phyloP scores from a whole-genome alignment of 2,888 invertebrate species.

The Pheosia gnoma region DNA sequence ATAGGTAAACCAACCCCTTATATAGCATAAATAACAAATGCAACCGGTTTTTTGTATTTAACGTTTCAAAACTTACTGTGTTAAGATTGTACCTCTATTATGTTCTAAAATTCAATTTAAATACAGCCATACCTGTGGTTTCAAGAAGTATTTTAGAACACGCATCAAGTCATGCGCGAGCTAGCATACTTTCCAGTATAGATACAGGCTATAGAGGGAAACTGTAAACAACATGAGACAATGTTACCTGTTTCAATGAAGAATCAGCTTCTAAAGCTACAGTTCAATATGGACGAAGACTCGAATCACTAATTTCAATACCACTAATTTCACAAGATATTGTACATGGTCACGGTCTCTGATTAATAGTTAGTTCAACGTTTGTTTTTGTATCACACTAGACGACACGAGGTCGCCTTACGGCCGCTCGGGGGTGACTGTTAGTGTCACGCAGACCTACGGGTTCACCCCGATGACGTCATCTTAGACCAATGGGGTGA shows the following conservation, averaged over 20 bases:
- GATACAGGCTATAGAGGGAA: constrained; percentile 45
- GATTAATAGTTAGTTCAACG: constrained; percentile 50
- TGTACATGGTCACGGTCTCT: constrained; percentile 49
- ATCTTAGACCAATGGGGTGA: constrained; percentile 80
- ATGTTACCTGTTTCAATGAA: constrained; percentile 45
- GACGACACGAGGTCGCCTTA: constrained; percentile 62
- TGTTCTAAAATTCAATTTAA: neutral
- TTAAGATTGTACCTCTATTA: neutral
- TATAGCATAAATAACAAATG: neutral
- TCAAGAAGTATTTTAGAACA: constrained; percentile 35
- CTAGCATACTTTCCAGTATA: constrained; percentile 62
- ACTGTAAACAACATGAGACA: constrained; percentile 65
- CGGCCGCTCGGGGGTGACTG: constrained; percentile 78
- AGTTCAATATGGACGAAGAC: constrained; percentile 14
- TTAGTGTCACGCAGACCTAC: constrained; percentile 76
- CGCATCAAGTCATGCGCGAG: constrained; percentile 54
- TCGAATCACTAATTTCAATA: constrained; percentile 34
- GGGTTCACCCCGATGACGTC: constrained; percentile 83
- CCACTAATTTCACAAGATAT: constrained; percentile 50
- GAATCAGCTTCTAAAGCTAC: constrained; percentile 16
- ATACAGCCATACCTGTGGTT: constrained; percentile 16
- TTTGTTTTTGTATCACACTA: constrained; percentile 66
- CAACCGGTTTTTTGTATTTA: neutral
- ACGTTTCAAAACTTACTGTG: neutral
- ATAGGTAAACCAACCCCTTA: neutral